Conservation (phyloP, 2,888 invertebrate species). For the Myopa tessellatipennis region DNA sequence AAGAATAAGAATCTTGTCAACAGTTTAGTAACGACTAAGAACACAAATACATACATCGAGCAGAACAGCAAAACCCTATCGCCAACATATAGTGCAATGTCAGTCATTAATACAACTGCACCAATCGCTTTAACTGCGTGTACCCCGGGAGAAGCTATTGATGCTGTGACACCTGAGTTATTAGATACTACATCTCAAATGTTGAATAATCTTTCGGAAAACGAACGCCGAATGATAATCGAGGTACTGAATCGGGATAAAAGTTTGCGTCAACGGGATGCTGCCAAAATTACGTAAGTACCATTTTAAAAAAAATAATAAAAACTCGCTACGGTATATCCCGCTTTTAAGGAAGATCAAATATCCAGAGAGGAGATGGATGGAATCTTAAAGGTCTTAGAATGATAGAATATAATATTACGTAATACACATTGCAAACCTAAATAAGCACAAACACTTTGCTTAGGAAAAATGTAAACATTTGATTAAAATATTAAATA, state of each 20-base stretch:
- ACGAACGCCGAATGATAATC: conserved; percentile 71
- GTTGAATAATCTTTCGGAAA: conserved; percentile 65
- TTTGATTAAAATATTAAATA: too few species aligned
- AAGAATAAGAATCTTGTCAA: conserved; percentile 45
- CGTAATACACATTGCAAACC: too few species aligned
- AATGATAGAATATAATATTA: too few species aligned
- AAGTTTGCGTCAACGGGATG: conserved; percentile 70
- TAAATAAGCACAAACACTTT: too few species aligned
- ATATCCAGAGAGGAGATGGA: too few species aligned
- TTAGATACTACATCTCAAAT: conserved; percentile 65
- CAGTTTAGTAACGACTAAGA: conserved; percentile 51
- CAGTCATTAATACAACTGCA: conserved; percentile 33
- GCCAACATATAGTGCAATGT: conserved; percentile 43
- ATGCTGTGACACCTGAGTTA: conserved; percentile 63
- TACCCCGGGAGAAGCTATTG: conserved; percentile 61
- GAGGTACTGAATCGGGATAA: conserved; percentile 71
- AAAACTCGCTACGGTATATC: too few species aligned
- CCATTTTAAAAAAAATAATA: too few species aligned
- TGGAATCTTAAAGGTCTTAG: too few species aligned
- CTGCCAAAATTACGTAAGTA: conserved; percentile 71
- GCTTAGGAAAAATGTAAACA: too few species aligned
- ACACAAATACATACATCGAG: conserved; percentile 47
- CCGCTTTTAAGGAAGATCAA: too few species aligned
- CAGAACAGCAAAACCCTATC: conserved; percentile 60
- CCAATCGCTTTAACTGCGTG: conserved; percentile 46